These are phyloP conservation scores for Meles meles DNA, from an alignment of 2,113 vertebrate species.

Conservation along the genomic window DNA sequence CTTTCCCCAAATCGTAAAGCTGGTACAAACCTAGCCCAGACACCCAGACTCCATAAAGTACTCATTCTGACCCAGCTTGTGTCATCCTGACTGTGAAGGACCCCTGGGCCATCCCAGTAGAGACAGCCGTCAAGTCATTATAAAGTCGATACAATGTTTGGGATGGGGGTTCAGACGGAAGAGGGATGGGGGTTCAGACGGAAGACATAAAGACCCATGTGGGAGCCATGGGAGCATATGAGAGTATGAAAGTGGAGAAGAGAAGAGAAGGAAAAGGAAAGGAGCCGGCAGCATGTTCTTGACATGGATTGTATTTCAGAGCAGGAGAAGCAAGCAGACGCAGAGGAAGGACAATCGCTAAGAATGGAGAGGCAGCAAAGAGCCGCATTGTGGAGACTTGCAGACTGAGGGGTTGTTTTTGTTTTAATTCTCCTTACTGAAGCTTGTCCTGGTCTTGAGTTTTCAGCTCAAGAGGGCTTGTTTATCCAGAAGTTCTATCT, in stretches of 20 bases:
- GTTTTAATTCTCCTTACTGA: background rate
- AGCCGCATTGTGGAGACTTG: accelerated
- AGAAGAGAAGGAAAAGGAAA: background rate
- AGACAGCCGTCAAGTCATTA: background rate
- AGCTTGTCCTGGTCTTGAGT: too few species aligned
- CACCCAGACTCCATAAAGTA: too few species aligned
- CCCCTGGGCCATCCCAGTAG: background rate
- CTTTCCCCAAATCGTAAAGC: background rate
- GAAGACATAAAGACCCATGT: background rate
- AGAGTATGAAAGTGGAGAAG: background rate
- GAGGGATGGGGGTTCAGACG: background rate
- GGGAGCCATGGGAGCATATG: background rate
- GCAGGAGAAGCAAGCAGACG: background rate
- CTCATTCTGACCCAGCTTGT: background rate
- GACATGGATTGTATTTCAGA: too few species aligned
- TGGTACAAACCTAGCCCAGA: background rate
- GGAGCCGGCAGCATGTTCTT: background rate
- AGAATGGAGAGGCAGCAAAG: accelerated
- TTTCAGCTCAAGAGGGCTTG: background rate
- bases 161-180: background rate
- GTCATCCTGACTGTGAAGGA: background rate
- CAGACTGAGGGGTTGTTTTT: background rate
- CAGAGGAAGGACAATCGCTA: too few species aligned
- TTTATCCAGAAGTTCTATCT: background rate
- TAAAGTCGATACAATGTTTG: background rate